Evolutionary conservation across 2,797 vertebrate genomes (phyloP).

Genomic region (Amblyraja radiata): DNA sequence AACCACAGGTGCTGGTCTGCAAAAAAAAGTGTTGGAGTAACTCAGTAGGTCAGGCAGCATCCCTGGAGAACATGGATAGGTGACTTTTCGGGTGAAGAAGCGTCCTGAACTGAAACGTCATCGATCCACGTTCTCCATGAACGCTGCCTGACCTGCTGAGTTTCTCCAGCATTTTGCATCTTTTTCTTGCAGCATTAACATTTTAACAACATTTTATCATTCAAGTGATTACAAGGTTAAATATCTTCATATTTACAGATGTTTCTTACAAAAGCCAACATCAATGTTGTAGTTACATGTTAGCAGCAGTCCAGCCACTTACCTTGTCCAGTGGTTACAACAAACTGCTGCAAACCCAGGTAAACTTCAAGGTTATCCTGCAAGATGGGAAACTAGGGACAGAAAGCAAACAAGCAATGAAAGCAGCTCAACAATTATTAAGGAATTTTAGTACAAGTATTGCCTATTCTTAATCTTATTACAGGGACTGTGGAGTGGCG

Average conservation of each 20-base stretch:
- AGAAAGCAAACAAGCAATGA: constrained; percentile 47
- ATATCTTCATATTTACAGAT: background rate
- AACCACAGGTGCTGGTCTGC: no score
- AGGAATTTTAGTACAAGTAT: background rate
- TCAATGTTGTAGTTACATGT: background rate
- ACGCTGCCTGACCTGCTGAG: no score
- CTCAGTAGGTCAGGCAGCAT: no score
- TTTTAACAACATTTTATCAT: background rate
- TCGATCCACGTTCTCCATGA: no score
- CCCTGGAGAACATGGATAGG: no score
- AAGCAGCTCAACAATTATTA: background rate
- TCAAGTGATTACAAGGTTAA: background rate
- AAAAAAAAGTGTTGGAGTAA: no score
- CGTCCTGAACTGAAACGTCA: no score
- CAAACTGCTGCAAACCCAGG: constrained; percentile 87
- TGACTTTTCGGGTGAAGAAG: no score
- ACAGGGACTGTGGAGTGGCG: no score
- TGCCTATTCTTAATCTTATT: background rate
- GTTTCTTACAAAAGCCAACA: no score
- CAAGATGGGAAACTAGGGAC: constrained; percentile 75
- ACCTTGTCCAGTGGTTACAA: constrained; percentile 78
- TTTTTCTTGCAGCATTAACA: background rate
- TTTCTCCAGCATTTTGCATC: no score
- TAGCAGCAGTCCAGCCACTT: constrained; percentile 43
- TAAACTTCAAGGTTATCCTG: constrained; percentile 94